A percentile compares a stretch with the other conserved stretches of the same genome.
Conservation (phyloP, 2,113 vertebrate species). For the Sciurus niger region DNA sequence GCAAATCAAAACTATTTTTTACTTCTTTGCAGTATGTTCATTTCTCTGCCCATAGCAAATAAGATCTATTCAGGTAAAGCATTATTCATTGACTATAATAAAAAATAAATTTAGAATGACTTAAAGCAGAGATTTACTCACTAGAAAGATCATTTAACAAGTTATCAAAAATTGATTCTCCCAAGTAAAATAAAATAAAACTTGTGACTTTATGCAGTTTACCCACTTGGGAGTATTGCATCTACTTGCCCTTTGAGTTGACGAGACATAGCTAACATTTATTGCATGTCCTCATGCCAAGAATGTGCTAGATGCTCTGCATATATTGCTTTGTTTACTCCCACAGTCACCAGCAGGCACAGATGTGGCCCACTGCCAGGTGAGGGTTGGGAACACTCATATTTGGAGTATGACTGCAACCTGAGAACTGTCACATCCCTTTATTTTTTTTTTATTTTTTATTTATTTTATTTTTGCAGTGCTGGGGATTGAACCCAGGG, state of each 20-base stretch:
- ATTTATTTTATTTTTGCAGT: no score
- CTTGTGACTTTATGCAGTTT: background rate
- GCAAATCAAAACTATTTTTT: background rate
- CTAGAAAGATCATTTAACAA: background rate
- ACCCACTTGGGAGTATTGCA: background rate
- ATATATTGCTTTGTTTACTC: background rate
- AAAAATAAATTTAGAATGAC: background rate
- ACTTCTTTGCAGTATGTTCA: background rate
- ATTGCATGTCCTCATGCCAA: background rate
- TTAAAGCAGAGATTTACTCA: background rate
- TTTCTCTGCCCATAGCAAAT: background rate
- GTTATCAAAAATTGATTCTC: background rate
- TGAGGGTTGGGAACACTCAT: background rate
- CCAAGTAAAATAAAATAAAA: conserved; percentile 15
- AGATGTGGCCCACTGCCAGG: background rate
- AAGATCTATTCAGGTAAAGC: background rate
- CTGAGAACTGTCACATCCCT: background rate
- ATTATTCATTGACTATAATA: background rate
- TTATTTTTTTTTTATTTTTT: background rate
- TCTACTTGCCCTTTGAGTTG: background rate
- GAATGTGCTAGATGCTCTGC: background rate
- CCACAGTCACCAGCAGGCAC: background rate
- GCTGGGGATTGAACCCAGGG: no score
- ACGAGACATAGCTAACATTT: background rate
- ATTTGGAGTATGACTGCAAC: background rate